Evolutionary conservation across 64 coral and sea anemone species (phyloP), one percentile per base, ranked within the genome.

Genomic region (Trachythela sp.): DNA sequence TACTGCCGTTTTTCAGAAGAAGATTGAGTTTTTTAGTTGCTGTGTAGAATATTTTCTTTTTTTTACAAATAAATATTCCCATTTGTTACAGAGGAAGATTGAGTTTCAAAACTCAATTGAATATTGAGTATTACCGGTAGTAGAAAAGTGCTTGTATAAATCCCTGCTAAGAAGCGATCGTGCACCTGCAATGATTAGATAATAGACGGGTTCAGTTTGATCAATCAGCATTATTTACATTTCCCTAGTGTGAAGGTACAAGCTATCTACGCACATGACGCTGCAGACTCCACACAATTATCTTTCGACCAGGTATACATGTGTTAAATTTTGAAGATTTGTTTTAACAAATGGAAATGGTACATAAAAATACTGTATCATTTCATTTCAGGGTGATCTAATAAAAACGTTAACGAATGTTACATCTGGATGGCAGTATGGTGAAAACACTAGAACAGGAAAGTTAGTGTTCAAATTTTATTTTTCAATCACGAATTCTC

Each of bases 361-460:
- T 59, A 18, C 14, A 59, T n/a, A 64, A 15, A 0, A 52, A 64
- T 64, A 6, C 56, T 64, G 20, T n/a, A 18, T 26, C 56, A 80
- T 9, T 8, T n/a, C 22, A 22, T 26, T 64, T 8, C 31, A 80
- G 75, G 75, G 75, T 37, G 75, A 80, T 35, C 8, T 80, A 9
- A 80, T 80, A 37, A 80, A 80, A 80, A 39, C 75, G 9, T 80
- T 80, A 39, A 80, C 75, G 35, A 80, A 18, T 80, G 75, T 80
- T n/a, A 80, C 75, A 80, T 35, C 75, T 36, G 75, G 75, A 29
- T 80, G 75, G 75, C 75, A 80, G 30, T 80, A 80, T 80, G 75
- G 75, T 36, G 9, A 80, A 37, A 80, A 80, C 20, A 38, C 75
- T 0, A 35, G 33, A 18, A 80, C 75, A 80, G 33, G 15, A 80